A percentile compares a stretch with the other conserved stretches of the same genome.
Conservation (phyloP, 2,888 invertebrate species). For the Mythimna vitellina region DNA sequence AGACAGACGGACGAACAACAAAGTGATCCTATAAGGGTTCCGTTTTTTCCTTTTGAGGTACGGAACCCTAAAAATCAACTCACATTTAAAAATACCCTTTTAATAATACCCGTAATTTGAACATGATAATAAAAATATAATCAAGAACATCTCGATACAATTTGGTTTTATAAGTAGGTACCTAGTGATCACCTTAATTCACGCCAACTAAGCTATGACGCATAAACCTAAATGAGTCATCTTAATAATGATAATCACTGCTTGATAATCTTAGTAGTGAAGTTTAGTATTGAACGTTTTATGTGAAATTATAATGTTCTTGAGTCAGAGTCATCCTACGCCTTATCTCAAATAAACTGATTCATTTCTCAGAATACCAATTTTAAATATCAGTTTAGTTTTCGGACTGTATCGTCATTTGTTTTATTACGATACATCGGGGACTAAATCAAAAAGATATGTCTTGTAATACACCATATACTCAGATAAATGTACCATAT, state of each 20-base stretch:
- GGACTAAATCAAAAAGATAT: background rate
- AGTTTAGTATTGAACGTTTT: slow-evolving; percentile 24
- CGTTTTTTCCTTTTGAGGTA: too few relatives aligned
- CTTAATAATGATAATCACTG: slow-evolving; percentile 4
- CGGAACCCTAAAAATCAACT: too few relatives aligned
- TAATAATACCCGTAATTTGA: too few relatives aligned
- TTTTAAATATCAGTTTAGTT: slow-evolving; percentile 18
- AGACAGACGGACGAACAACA: too few relatives aligned
- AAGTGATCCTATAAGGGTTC: too few relatives aligned
- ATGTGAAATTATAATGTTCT: slow-evolving; percentile 25
- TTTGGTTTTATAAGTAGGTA: background rate
- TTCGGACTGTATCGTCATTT: slow-evolving; percentile 19
- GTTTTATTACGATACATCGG: slow-evolving; percentile 15
- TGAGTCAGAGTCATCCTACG: slow-evolving; percentile 52
- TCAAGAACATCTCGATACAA: background rate
- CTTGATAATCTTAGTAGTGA: background rate
- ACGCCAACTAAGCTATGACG: background rate
- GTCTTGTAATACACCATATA: background rate
- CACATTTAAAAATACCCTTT: too few relatives aligned
- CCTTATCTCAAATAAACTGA: slow-evolving; percentile 24
- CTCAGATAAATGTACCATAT: slow-evolving; percentile 16
- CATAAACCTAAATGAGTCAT: slow-evolving; percentile 18
- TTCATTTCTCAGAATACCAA: slow-evolving; percentile 26
- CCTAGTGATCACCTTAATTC: background rate
- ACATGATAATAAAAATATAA: background rate